A percentile compares a stretch with the other conserved stretches of the same genome.
Evolutionary conservation across 2,797 vertebrate species (phyloP).

Genomic region (Enteromius radiatus): DNA sequence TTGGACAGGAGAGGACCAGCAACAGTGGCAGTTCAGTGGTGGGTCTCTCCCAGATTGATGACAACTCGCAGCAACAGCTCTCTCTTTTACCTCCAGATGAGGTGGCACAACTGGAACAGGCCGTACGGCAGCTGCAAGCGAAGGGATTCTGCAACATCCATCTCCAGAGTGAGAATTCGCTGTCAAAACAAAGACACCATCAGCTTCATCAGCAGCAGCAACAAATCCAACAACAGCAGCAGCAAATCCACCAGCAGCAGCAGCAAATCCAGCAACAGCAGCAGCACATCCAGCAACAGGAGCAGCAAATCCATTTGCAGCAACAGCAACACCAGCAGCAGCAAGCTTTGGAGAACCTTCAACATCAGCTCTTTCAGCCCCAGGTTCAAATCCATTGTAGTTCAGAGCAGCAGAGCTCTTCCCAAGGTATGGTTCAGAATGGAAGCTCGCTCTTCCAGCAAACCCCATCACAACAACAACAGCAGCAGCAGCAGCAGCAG

Average conservation of each 20-base stretch:
- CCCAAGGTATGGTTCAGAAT: slow-evolving; percentile 81
- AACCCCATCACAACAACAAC: slow-evolving; percentile 59
- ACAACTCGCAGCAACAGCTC: slow-evolving; percentile 82
- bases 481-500: slow-evolving; percentile 60
- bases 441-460: slow-evolving; percentile 87
- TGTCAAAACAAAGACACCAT: slow-evolving; percentile 83
- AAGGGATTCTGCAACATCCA: slow-evolving; percentile 87
- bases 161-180: slow-evolving; percentile 87
- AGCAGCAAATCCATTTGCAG: slow-evolving; percentile 80
- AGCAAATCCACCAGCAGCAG: slow-evolving; percentile 64
- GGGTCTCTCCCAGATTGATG: slow-evolving; percentile 83
- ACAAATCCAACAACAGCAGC: slow-evolving; percentile 75
- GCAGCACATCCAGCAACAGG: slow-evolving; percentile 83
- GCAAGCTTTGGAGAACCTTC: slow-evolving; percentile 81
- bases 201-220: slow-evolving; percentile 79
- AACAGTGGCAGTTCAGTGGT: slow-evolving; percentile 77
- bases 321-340: slow-evolving; percentile 59
- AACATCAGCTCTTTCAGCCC: slow-evolving; percentile 86
- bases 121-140: slow-evolving; percentile 92
- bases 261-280: slow-evolving; percentile 79
- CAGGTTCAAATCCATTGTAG: slow-evolving; percentile 90
- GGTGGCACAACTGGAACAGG: slow-evolving; percentile 91
- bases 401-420: slow-evolving; percentile 82
- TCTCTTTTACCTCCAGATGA: slow-evolving; percentile 85
- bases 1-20: slow-evolving; percentile 83